These are phyloP conservation scores for Drosophila burlai DNA, from an alignment of 1,140 invertebrate species.

Conservation along the genomic window DNA sequence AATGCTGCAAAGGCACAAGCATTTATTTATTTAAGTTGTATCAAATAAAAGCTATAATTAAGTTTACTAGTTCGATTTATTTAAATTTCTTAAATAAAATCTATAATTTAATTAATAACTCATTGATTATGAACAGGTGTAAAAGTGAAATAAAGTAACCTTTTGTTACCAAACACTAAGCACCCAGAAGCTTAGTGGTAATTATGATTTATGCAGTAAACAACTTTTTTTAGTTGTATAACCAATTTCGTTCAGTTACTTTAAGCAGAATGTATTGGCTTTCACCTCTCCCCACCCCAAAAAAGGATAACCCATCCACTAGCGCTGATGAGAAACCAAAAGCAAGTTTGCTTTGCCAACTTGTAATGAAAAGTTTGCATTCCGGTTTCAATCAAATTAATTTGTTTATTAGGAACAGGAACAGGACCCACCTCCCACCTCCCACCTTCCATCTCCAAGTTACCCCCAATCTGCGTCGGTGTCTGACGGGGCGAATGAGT, in stretches of 20 bases:
- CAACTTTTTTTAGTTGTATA: not conserved
- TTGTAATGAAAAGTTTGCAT: conserved; percentile 38
- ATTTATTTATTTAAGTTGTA: not conserved
- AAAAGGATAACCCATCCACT: not conserved
- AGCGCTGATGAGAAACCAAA: conserved; percentile 13
- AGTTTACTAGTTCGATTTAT: not conserved
- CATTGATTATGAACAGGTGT: not conserved
- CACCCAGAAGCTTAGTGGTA: too few species aligned
- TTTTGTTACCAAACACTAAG: not conserved
- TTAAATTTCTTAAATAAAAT: not conserved
- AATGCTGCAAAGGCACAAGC: not conserved
- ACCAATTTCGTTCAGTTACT: not conserved
- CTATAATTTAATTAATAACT: not conserved
- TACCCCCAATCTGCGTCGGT: conserved; percentile 2
- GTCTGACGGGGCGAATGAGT: conserved; percentile 57
- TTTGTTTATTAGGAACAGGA: conserved; percentile 66
- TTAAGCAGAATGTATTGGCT: conserved; percentile 1
- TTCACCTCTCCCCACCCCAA: not conserved
- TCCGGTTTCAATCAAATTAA: conserved; percentile 70
- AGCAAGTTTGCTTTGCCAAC: conserved; percentile 25
- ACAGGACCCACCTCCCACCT: not conserved
- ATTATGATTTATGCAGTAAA: not conserved
- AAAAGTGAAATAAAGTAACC: too few species aligned
- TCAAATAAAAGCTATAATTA: not conserved
- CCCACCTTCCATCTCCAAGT: too few species aligned